Evolutionary conservation across 2,113 vertebrate species (phyloP).

Genomic region (Stomatorhinus ivindoensis): DNA sequence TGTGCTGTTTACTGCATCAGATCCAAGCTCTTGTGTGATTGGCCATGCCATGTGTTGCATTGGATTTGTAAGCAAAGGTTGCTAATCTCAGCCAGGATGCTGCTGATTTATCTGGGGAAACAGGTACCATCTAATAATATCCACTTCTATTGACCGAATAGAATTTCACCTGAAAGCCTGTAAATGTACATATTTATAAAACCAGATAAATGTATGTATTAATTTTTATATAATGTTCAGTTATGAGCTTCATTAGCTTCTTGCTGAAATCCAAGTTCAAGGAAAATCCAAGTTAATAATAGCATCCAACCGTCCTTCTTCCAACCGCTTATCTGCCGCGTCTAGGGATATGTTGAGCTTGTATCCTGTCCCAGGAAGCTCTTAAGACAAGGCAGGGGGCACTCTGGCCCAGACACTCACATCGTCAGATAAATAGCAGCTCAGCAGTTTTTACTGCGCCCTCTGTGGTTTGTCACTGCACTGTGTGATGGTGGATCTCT

Average conservation of each 20-base stretch:
- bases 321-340: not conserved
- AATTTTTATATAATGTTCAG: not conserved
- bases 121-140: not conserved
- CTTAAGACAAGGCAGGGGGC: not conserved
- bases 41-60: not conserved
- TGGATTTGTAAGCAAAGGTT: not conserved
- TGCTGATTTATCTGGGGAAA: not conserved
- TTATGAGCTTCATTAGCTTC: not conserved
- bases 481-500: not conserved
- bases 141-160: not conserved
- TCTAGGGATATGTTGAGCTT: not conserved
- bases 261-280: not conserved
- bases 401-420: not conserved
- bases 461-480: not conserved
- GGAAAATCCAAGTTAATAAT: not conserved
- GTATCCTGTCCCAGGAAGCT: not conserved
- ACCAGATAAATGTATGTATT: not conserved
- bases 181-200: not conserved
- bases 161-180: not conserved
- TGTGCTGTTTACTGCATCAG: not conserved
- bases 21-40: not conserved
- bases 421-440: not conserved
- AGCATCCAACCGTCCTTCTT: not conserved
- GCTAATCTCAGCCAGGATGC: not conserved
- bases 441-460: not conserved